These are phyloP conservation scores for Nyctibius bracteatus DNA, from an alignment of 2,113 vertebrate species.

Conservation along the genomic window DNA sequence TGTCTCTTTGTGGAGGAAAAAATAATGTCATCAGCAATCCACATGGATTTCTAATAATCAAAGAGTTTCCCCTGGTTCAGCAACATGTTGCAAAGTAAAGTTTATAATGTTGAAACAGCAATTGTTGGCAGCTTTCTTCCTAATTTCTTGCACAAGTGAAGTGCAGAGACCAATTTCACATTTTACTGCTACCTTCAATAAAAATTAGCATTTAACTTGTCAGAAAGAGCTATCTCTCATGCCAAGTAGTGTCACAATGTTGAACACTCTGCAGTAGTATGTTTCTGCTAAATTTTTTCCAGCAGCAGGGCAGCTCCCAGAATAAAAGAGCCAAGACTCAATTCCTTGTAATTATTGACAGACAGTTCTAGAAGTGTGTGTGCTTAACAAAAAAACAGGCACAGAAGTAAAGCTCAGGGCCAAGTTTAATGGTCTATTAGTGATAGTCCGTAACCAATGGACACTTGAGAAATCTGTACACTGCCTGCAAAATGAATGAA, in stretches of 20 bases:
- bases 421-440: not conserved
- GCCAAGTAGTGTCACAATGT: constrained; percentile 24
- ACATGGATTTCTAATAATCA: not conserved
- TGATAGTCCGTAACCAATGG: not conserved
- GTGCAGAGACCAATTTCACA: constrained; percentile 14
- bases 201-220: constrained; percentile 44
- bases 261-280: not conserved
- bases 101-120: not conserved
- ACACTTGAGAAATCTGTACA: not conserved
- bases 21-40: not conserved
- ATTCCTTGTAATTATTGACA: constrained; percentile 53
- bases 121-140: not conserved
- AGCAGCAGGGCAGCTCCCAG: constrained; percentile 32
- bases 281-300: constrained; percentile 32
- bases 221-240: not conserved
- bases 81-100: not conserved
- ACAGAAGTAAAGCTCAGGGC: not conserved
- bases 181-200: constrained; percentile 23
- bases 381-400: constrained; percentile 8
- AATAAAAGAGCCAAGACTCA: constrained; percentile 1
- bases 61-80: not conserved
- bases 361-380: not conserved
- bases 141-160: constrained; percentile 38
- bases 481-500: not conserved
- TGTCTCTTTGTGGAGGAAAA: not conserved